phyloP scores from a whole-genome alignment of 2,888 invertebrate species.

The Tanypteryx hageni region DNA sequence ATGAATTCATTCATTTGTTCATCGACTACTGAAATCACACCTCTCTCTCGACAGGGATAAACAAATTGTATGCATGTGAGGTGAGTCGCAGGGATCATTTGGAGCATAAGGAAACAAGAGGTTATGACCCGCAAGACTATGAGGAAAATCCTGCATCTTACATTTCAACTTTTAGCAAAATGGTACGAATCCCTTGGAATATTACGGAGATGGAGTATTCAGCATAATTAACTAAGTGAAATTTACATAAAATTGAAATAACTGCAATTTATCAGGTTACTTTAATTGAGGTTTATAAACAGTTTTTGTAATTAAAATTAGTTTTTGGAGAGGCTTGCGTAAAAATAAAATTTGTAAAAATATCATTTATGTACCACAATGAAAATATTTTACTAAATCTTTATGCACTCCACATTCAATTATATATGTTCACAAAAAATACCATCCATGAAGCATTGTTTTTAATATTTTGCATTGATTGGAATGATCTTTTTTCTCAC shows the following conservation, averaged over 20 bases:
- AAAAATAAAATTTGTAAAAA: neutral
- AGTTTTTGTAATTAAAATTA: neutral
- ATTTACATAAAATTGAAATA: neutral
- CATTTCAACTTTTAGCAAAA: slow-evolving; percentile 96
- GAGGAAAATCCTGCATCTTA: slow-evolving; percentile 95
- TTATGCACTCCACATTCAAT: too few relatives aligned
- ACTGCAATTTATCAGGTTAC: too few relatives aligned
- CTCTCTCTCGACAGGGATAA: slow-evolving; percentile 82
- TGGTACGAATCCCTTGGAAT: slow-evolving; percentile 76
- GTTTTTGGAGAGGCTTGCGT: neutral
- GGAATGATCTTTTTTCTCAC: slow-evolving; percentile 65
- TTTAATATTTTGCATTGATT: neutral
- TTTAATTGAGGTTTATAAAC: neutral
- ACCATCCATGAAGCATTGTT: neutral
- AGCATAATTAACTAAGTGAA: neutral
- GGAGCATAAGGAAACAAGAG: slow-evolving; percentile 91
- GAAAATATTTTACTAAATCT: too few relatives aligned
- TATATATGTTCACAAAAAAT: too few relatives aligned
- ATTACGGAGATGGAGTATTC: neutral
- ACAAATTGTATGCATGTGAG: slow-evolving; percentile 97
- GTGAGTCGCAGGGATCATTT: slow-evolving; percentile 96
- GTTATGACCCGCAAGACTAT: slow-evolving; percentile 93
- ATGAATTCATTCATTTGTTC: too few relatives aligned
- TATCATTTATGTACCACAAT: too few relatives aligned
- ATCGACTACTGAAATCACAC: neutral